Conservation (phyloP, 2,113 vertebrate genomes). For the Sarotherodon lohbergeri region DNA sequence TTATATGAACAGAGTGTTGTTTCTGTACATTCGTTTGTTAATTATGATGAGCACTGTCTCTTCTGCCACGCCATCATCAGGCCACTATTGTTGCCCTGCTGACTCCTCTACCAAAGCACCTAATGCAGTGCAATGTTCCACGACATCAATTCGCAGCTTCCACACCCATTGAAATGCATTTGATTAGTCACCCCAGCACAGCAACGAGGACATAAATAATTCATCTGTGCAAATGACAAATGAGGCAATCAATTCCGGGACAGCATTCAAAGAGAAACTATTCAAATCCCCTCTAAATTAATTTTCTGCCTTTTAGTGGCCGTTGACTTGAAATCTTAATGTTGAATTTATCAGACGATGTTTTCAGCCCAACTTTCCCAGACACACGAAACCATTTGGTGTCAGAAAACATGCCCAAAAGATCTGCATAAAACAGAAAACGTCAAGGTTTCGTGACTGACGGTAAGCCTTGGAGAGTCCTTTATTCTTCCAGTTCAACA, state of each 20-base stretch:
- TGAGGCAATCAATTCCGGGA: conserved; percentile 66
- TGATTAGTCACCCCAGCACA: conserved; percentile 63
- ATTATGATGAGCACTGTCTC: neutral
- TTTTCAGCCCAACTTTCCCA: neutral
- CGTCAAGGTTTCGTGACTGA: neutral
- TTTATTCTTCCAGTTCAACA: neutral
- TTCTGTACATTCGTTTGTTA: neutral
- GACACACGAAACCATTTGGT: neutral
- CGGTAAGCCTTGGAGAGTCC: neutral
- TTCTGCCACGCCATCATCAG: neutral
- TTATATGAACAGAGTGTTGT: neutral
- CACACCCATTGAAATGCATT: conserved; percentile 52
- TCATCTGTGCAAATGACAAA: conserved; percentile 70
- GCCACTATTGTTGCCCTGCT: neutral
- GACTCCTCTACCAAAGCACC: conserved; percentile 18
- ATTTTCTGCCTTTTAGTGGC: conserved; percentile 53
- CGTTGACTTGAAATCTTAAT: conserved; percentile 29
- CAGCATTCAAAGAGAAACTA: conserved; percentile 63
- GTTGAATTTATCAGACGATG: conserved; percentile 14
- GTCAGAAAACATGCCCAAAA: neutral
- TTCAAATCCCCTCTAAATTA: conserved; percentile 60
- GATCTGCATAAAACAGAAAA: neutral
- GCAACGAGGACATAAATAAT: conserved; percentile 68
- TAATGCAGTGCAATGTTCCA: conserved; percentile 40
- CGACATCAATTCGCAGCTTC: conserved; percentile 45